Conservation (phyloP, 2,113 vertebrate genomes). For the Aix galericulata region DNA sequence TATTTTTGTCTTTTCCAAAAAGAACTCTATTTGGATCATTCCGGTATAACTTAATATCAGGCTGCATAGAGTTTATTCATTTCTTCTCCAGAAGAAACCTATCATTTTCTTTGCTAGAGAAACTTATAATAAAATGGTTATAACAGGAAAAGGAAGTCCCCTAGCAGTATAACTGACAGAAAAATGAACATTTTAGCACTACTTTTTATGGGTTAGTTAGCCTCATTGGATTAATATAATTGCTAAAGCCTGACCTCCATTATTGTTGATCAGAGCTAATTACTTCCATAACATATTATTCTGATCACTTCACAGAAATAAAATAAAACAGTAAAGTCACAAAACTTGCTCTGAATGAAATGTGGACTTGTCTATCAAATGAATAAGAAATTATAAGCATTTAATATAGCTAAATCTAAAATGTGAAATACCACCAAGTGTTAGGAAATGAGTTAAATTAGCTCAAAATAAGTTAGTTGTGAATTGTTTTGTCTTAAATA, state of each 20-base stretch:
- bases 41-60: not conserved
- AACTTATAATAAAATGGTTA: slow-evolving; percentile 54
- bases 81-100: slow-evolving; percentile 44
- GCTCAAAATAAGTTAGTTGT: not conserved
- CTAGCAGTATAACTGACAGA: slow-evolving; percentile 8
- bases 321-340: not conserved
- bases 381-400: not conserved
- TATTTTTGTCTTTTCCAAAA: not conserved
- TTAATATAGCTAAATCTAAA: not conserved
- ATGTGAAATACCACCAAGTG: not conserved
- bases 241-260: slow-evolving; percentile 49
- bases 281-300: slow-evolving; percentile 36
- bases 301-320: slow-evolving; percentile 10
- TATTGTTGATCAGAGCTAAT: slow-evolving; percentile 27
- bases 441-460: not conserved
- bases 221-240: slow-evolving; percentile 60
- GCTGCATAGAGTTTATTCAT: not conserved
- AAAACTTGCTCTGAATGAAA: not conserved
- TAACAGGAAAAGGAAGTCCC: slow-evolving; percentile 33
- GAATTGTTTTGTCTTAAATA: not conserved
- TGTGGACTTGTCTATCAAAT: not conserved
- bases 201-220: slow-evolving; percentile 69
- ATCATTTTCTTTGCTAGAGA: slow-evolving; percentile 27
- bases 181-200: slow-evolving; percentile 67
- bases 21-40: not conserved